Base-by-base conservation (phyloP, 2,797 vertebrate genomes). In the Galaxias olidus region DNA sequence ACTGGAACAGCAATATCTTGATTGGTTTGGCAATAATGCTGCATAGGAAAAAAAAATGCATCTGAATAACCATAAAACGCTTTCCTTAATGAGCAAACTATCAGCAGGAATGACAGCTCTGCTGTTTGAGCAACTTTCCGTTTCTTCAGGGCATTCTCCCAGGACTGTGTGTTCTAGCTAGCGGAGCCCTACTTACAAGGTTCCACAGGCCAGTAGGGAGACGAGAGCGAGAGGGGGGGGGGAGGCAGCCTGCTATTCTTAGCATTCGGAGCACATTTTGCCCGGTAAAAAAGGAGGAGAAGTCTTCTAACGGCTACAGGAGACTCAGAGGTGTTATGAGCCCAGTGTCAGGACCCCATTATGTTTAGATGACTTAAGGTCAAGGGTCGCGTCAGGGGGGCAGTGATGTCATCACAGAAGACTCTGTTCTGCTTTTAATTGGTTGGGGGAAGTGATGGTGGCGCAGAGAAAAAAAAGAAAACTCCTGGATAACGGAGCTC, bases 181-280 rank as follows among this genome's bases (percentile, higher is more conserved):
- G 13, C 58, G 56, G 46, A 59, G 68, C 55, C 61, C 68, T 61
- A 63, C 15, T 64, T 64, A 63, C 62, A 58, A 47, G 46, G 64
- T 63, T 67, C 66, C 66, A 45, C 54, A 52, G 63, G 50, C 61
- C n/a, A n/a, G 17, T 20, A 30, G 18, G 17, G 8, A 48, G 44
- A 51, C 14, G 1, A 51, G 49, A 51, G 14, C 8, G 49, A 51
- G 14, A 15, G 49, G n/a, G 49, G 15, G 14, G 17, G 41, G 15
- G 41, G 20, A 42, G 55, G 56, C 49, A 8, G 20, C 55, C 15
- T 20, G 42, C 68, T 70, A 70, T 70, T 64, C 48, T 70, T 70
- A 64, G 61, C 61, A 51, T 51, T 19, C 14, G 42, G n/a, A 47
- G 61, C 18, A 51, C 52, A 20, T 62, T 19, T n/a, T 62, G 18